Conservation (phyloP, 2,888 invertebrate genomes). For the Neoaliturus tenellus region DNA sequence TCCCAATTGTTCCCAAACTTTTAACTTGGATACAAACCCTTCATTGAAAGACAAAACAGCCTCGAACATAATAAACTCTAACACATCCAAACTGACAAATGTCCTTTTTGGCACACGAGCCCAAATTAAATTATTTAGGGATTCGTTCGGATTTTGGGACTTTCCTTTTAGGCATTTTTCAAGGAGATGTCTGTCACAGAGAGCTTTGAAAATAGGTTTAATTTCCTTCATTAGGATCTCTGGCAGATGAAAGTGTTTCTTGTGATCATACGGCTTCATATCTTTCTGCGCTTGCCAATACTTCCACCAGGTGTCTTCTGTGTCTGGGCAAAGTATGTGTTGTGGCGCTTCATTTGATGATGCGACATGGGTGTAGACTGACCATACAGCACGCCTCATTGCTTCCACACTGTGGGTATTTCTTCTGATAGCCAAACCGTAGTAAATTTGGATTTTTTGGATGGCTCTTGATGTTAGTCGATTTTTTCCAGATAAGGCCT, state of each 20-base stretch:
- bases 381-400: constrained; percentile 49
- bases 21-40: neutral
- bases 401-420: constrained; percentile 42
- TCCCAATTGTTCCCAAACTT: neutral
- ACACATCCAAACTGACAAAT: neutral
- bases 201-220: neutral
- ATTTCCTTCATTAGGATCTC: neutral
- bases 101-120: neutral
- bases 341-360: constrained; percentile 44
- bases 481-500: constrained; percentile 30
- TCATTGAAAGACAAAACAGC: neutral
- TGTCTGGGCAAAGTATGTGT: constrained; percentile 42
- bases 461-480: constrained; percentile 39
- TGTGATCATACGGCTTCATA: constrained; percentile 39
- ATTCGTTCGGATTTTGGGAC: neutral
- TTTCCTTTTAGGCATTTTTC: neutral
- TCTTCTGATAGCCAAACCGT: constrained; percentile 54
- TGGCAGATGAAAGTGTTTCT: constrained; percentile 15
- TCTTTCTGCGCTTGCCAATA: constrained; percentile 22
- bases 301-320: constrained; percentile 51
- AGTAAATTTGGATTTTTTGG: constrained; percentile 47
- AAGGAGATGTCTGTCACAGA: neutral
- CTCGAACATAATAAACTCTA: neutral
- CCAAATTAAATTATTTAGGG: neutral
- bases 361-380: constrained; percentile 47